Conservation (phyloP, 2,113 vertebrate genomes). For the Amblyornis subalaris region DNA sequence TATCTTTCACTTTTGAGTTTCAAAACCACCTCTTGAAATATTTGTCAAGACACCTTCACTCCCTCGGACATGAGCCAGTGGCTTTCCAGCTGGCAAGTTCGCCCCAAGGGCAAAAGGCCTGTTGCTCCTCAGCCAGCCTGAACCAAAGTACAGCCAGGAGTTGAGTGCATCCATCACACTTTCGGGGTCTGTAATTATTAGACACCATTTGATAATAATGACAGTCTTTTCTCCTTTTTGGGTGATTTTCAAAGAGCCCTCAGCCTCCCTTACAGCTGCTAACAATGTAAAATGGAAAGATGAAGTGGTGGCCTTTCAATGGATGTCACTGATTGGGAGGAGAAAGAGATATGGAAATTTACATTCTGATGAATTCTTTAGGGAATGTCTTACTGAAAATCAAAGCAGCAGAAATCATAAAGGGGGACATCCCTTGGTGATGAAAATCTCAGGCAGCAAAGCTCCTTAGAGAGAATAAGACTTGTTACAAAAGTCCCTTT, state of each 20-base stretch:
- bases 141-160: neutral
- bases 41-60: neutral
- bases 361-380: slow-evolving; percentile 55
- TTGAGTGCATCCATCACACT: neutral
- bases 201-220: neutral
- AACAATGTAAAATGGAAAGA: slow-evolving; percentile 40
- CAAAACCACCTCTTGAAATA: neutral
- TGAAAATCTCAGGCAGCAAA: slow-evolving; percentile 20
- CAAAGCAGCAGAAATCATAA: slow-evolving; percentile 44
- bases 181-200: neutral
- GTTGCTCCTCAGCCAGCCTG: neutral
- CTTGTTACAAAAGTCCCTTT: slow-evolving; percentile 13
- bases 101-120: neutral
- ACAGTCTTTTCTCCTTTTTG: slow-evolving; percentile 13
- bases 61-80: neutral
- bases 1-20: neutral
- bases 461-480: slow-evolving; percentile 37
- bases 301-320: slow-evolving; percentile 32
- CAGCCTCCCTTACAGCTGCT: slow-evolving; percentile 25
- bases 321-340: slow-evolving; percentile 42
- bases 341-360: slow-evolving; percentile 33
- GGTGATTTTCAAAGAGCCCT: slow-evolving; percentile 44
- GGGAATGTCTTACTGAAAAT: slow-evolving; percentile 26
- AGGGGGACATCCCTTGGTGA: slow-evolving; percentile 26
- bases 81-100: neutral